Base-by-base conservation (phyloP, 2,888 invertebrate species). In the Drosophila meridionalis region DNA sequence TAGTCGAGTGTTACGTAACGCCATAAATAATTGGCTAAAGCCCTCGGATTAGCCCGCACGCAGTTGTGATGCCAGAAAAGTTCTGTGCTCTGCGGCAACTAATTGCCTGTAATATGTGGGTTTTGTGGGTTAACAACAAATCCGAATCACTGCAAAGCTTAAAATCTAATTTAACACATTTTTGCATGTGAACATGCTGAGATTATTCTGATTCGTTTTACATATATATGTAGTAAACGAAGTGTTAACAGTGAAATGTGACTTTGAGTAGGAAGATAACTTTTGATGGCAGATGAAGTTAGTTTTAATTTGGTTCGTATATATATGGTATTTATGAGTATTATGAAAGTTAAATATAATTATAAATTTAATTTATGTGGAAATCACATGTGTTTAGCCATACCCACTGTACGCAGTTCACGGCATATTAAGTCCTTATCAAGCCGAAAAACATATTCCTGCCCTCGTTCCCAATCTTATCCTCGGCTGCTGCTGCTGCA, bases 1-100 rank as follows among this genome's bases (percentile, higher is more conserved):
- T 70, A 71, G 75, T 71, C 67, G 48, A 68, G 47, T 68, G 60
- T 53, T 53, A 68, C 60, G 57, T 75, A 68, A 28, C 59, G 70
- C 76, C 80, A 84, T 84, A 84, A 84, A 84, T 84, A 87, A 87
- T 73, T 74, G 83, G 72, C 69, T 42, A 76, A 87, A 85, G 66
- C 84, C 66, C 73, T 69, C 59, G 73, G 85, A 85, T 87, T 85
- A 84, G 61, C 69, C 63, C 58, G 60, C 80, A 73, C 69, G 62
- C 83, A 67, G 63, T 78, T 73, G 66, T 73, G 69, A 55, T 58
- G 53, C n/a, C 11, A 7, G 32, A 9, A 70, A 79, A 78, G 57
- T 78, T 78, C 71, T 70, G 66, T 67, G 52, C 68, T 79, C 71
- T 72, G 69, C 59, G 73, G 59, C 75, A 76, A 82, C 79, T 83